Base-by-base conservation (phyloP, 2,888 invertebrate genomes). In the Heliconius erato region DNA sequence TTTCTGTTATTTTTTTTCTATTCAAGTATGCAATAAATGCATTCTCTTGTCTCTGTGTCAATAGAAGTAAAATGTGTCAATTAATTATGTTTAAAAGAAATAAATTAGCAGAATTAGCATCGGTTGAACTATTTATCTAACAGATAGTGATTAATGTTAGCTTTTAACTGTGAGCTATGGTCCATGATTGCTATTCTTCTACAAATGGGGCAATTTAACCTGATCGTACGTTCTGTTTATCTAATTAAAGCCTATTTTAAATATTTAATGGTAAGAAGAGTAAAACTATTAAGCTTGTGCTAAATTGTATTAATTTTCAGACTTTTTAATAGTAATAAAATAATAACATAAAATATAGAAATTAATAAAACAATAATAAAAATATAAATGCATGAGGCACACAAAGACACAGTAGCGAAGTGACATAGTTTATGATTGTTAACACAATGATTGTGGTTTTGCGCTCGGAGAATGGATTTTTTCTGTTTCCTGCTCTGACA, bases 111-210 rank as follows among this genome's bases (percentile, higher is more conserved):
- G 68, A 59, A 80, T 81, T 76, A 77, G 59, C 40, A 63, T 72
- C 72, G 59, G 74, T 35, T 67, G 59, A 76, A 81, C 76, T 81
- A 80, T 74, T 77, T 79, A 79, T 80, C 81, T 71, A 54, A 82
- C 79, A 74, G 79, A 83, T 84, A 74, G 79, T 81, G 84, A 84
- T 79, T 81, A 81, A 83, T 83, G 80, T 79, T 77, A 78, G 82
- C 84, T 82, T 83, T 84, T 81, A 82, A 81, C 79, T 68, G 77
- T 80, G 79, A 81, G 79, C 74, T 79, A 80, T 84, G 79, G 72
- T 54, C 77, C 23, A 80, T 74, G 77, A 83, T 79, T 84, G 79
- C 82, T 65, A 76, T 84, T 83, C 84, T 83, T 81, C 79, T 83
- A 69, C 59, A 81, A 83, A 83, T 84, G 74, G 83, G 68, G 79